phyloP scores from a whole-genome alignment of 2,113 vertebrate genomes.

The Orycteropus afer region DNA sequence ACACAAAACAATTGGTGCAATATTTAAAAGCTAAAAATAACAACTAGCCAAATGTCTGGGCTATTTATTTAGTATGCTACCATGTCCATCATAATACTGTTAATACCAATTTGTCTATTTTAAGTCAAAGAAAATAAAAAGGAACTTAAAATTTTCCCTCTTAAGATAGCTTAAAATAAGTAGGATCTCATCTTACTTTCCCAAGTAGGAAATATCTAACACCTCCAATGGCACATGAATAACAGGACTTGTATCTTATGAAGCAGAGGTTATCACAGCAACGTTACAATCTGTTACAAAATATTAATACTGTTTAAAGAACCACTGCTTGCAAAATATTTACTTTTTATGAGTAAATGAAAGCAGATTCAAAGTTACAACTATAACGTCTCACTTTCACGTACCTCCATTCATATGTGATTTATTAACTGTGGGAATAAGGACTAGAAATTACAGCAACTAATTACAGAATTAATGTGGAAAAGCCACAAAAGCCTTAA shows the following conservation, averaged over 20 bases:
- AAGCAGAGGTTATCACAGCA: neutral
- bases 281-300: neutral
- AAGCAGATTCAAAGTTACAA: slow-evolving; percentile 3
- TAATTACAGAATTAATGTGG: too few species aligned
- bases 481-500: slow-evolving; percentile 30
- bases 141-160: slow-evolving; percentile 30
- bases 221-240: neutral
- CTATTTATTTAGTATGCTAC: slow-evolving; percentile 23
- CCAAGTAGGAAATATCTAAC: neutral
- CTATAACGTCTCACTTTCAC: neutral
- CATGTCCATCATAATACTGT: neutral
- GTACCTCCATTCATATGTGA: neutral
- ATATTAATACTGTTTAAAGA: slow-evolving; percentile 1
- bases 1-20: neutral
- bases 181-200: neutral
- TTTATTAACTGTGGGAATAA: neutral
- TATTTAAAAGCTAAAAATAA: slow-evolving; percentile 53
- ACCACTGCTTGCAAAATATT: neutral
- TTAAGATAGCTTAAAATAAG: slow-evolving; percentile 45
- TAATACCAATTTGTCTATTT: neutral
- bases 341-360: neutral
- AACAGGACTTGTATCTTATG: neutral
- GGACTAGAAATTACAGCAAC: neutral
- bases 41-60: neutral
- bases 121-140: slow-evolving; percentile 45